Base-by-base conservation (phyloP, 2,888 invertebrate species). In the Elgonia sp. region DNA sequence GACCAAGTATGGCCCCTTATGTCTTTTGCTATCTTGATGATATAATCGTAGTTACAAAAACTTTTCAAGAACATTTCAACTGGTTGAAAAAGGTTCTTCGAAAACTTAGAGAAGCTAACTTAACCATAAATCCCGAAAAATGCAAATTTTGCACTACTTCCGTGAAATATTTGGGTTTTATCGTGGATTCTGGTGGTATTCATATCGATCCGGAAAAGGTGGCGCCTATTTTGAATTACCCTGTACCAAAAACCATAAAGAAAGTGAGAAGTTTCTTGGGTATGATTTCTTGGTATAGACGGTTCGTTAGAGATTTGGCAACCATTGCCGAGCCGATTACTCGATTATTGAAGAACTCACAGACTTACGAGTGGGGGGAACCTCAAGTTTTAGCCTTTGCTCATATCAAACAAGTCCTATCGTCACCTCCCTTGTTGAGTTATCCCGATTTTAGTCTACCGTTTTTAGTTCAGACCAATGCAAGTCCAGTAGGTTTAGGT, bases 391-490 rank as follows among this genome's bases (percentile, higher is more conserved):
- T 0, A 0, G 20, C 75, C 8, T 62, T 75, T n/a, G 18, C 8
- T 0, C 8, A 62, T n/a, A 46, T 75, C 9, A 75, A 14, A 46
- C 7, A 21, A 18, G 4, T 40, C 12, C 42, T 65, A 3, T 65
- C 65, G 18, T 6, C 39, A 0, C 21, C 70, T 39, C 70, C 70
- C 0, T 72, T 81, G 12, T 20, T 89, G 9, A 20, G 53, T 0
- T 87, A 60, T 10, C 87, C 89, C 0, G 60, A 85, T 53, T 85
- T 84, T 18, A 55, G 76, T 0, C 4, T 86, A 0, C 79, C 65
- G 8, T 84, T 83, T 14, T 50, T 46, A 3, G 18, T 89, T 0
- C 89, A 89, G 9, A 86, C 86, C 0, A 84, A 89, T 55, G 87
- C 86, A 7, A 89, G 85, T 20, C 46, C 42, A 6, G 67, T 65